Evolutionary conservation across 2,888 invertebrate genomes (phyloP), one percentile per base, ranked within the genome.

Genomic region (Amblyteles armatorius): DNA sequence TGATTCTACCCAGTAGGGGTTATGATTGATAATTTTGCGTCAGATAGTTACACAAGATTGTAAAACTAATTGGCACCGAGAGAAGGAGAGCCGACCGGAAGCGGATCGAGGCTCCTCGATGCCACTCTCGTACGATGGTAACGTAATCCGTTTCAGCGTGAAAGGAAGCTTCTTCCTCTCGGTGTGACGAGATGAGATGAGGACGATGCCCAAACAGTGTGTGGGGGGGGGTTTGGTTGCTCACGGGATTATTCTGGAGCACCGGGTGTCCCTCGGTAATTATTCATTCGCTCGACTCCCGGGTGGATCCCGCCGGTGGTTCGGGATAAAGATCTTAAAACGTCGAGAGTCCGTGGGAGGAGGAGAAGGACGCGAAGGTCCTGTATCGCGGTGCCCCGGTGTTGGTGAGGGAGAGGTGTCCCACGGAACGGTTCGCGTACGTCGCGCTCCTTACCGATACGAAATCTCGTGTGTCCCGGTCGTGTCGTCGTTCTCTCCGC

Each of bases 231-330:
- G 55, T 40, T 79, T 26, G 33, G n/a, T 63, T 63, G 65, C 63
- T 60, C 55, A 11, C 29, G 44, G 69, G 76, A 33, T 55, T 55
- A 71, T 76, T 67, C 77, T 60, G 85, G 82, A 85, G 79, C 80
- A 79, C 84, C 85, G 89, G 88, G 87, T 90, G 90, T 88, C 88
- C 90, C 91, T 92, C 89, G 91, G 91, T 92, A 92, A 92, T 92
- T 92, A 92, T 92, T 92, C 91, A 92, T 91, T 91, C 91, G 88
- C 82, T 88, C 89, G 88, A 90, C 90, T 91, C 88, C 88, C 88
- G 89, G 89, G 85, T 87, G 88, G 87, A 84, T 33, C 63, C 82
- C 79, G 36, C 76, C 48, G 26, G 33, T 44, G 72, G 40, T 36
- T 13, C 19, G 33, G 84, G 92, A 92, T 92, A 92, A 85, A 83